phyloP scores from a whole-genome alignment of 53 echinoderm and acorn worm genomes.

The Apostichopus leukothele region DNA sequence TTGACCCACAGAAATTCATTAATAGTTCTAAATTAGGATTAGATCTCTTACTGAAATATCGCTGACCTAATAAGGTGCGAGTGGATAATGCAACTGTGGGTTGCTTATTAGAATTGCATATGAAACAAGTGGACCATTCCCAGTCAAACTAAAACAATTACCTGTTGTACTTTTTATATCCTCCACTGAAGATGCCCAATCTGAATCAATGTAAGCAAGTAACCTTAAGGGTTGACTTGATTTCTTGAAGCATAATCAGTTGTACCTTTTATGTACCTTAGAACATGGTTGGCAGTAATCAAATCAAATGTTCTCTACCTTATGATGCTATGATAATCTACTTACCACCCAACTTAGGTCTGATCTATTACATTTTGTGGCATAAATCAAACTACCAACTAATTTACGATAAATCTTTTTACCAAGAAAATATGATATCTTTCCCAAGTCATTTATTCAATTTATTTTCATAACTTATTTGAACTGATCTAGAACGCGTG shows the following conservation, averaged over 20 bases:
- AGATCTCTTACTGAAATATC: too few relatives aligned
- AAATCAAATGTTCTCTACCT: neutral
- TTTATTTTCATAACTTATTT: slow-evolving; percentile 4
- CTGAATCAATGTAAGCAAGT: slow-evolving; percentile 7
- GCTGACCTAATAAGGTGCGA: neutral
- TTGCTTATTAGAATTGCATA: slow-evolving; percentile 23
- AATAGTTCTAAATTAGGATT: too few relatives aligned
- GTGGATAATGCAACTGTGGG: slow-evolving; percentile 9
- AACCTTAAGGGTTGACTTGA: neutral
- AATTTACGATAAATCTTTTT: slow-evolving; percentile 48
- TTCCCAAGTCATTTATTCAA: slow-evolving; percentile 49
- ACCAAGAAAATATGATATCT: slow-evolving; percentile 53
- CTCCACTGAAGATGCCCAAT: slow-evolving; percentile 25
- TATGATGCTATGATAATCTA: slow-evolving; percentile 45
- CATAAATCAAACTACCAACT: slow-evolving; percentile 53
- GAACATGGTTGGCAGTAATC: neutral
- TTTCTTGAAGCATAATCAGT: slow-evolving; percentile 18
- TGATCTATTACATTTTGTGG: slow-evolving; percentile 45
- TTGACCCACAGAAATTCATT: too few relatives aligned
- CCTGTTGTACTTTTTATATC: slow-evolving; percentile 42
- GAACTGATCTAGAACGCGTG: neutral
- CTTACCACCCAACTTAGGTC: slow-evolving; percentile 51
- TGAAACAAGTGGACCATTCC: slow-evolving; percentile 30
- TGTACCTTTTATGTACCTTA: neutral
- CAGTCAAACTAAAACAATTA: slow-evolving; percentile 34